A percentile compares a stretch with the other conserved stretches of the same genome.
Conservation (phyloP, 2,888 invertebrate genomes). For the Ametastegia equiseti region DNA sequence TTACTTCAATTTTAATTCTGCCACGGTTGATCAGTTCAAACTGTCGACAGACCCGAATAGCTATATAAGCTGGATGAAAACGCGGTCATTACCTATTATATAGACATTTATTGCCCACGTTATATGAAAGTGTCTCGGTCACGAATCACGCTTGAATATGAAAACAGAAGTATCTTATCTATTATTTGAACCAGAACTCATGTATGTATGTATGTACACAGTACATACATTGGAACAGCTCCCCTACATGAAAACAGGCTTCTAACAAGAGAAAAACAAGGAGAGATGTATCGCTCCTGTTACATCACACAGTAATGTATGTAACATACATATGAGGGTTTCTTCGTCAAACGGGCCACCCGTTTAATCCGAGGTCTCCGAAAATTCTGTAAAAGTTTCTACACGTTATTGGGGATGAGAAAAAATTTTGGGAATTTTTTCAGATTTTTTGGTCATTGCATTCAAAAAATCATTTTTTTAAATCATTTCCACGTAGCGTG, state of each 20-base stretch:
- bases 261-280: not conserved
- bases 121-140: not conserved
- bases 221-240: not conserved
- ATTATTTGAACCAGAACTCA: not conserved
- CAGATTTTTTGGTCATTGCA: too few species aligned
- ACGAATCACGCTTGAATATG: not conserved
- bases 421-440: too few species aligned
- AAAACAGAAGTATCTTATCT: not conserved
- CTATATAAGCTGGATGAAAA: not conserved
- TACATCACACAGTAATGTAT: not conserved
- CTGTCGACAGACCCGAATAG: not conserved
- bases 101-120: not conserved
- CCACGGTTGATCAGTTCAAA: constrained; percentile 20
- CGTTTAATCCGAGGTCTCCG: too few species aligned
- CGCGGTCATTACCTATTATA: not conserved
- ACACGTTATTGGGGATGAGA: too few species aligned
- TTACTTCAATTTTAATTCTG: constrained; percentile 33
- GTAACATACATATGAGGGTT: not conserved
- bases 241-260: not conserved
- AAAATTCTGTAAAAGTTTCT: too few species aligned
- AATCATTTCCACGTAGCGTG: too few species aligned
- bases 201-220: not conserved
- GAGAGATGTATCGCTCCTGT: not conserved
- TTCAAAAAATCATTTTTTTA: too few species aligned
- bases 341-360: too few species aligned